Evolutionary conservation across 1,140 invertebrate genomes (phyloP).

Genomic region (Megalopta genalis): DNA sequence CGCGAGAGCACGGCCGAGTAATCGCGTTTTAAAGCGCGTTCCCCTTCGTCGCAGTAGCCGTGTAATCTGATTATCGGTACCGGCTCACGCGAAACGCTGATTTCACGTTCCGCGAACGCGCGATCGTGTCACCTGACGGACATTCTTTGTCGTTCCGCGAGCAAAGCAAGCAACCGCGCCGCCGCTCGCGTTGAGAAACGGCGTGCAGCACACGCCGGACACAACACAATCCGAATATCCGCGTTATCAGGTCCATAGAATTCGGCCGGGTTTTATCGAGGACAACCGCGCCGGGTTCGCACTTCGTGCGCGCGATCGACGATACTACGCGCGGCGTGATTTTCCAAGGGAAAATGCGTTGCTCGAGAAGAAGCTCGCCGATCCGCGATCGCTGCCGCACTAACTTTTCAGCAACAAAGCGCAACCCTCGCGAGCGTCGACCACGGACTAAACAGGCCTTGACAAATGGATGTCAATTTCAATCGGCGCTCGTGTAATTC

Average conservation of each 20-base stretch:
- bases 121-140: background rate
- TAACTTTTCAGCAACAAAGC: conserved; percentile 13
- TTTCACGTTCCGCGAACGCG: conserved; percentile 13
- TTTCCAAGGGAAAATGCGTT: too few relatives aligned
- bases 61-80: background rate
- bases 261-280: too few relatives aligned
- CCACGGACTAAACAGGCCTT: conserved; percentile 45
- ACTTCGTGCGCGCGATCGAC: background rate
- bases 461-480: conserved; percentile 63
- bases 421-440: conserved; percentile 19
- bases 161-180: too few relatives aligned
- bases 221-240: background rate
- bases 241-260: too few relatives aligned
- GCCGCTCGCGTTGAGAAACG: background rate
- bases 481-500: conserved; percentile 56
- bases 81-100: background rate
- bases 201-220: background rate
- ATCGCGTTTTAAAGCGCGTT: background rate
- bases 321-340: background rate
- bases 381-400: background rate
- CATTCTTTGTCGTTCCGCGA: background rate
- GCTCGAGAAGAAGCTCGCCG: background rate
- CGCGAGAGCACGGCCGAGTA: background rate
- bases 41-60: background rate
- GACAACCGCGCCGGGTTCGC: too few relatives aligned